Base-by-base conservation (phyloP, 2,797 vertebrate genomes). In the Clarias laeviceps region DNA sequence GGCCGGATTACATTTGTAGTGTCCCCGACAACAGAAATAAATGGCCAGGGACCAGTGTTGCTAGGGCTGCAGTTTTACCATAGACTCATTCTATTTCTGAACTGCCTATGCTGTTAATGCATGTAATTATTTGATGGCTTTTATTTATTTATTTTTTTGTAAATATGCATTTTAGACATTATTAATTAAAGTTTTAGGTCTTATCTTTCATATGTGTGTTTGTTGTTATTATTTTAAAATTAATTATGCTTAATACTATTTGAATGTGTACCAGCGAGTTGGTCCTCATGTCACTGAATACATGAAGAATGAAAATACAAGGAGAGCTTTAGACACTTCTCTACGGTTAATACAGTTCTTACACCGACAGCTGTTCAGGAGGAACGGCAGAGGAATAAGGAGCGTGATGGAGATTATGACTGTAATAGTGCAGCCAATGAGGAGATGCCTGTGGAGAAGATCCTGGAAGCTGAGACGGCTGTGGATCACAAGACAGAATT, bases 381-480 rank as follows among this genome's bases (percentile, higher is more conserved):
- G 85, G 98, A 99, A 90, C 96, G 98, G 69, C 98, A 99, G 94
- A 95, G 97, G 91, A 97, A 97, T 91, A 93, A 96, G 84, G 98
- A 99, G 89, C 94, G 96, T 0, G 98, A 99, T 87, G 96, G 94
- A 0, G 98, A 97, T 85, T 94, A 96, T 0, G 98, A 99, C 86
- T 95, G 96, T 87, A 96, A 94, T 1, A 93, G 92, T n/a, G 91
- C 89, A 0, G 94, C 95, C 85, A 97, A 96, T 0, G 98, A 99
- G 87, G 98, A 99, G 91, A 99, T 99, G 98, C 97, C 98, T 0
- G 98, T 99, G 92, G 97, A 98, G 93, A 97, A 98, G 94, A 99
- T 99, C 91, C 93, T 99, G 90, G 98, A 99, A 89, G 98, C 98
- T 0, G 98, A 99, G 91, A 97, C 97, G 5, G 97, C 97, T 0